Conservation (phyloP, 92 coral and sea anemone genomes). For the Siderastrea siderea region DNA sequence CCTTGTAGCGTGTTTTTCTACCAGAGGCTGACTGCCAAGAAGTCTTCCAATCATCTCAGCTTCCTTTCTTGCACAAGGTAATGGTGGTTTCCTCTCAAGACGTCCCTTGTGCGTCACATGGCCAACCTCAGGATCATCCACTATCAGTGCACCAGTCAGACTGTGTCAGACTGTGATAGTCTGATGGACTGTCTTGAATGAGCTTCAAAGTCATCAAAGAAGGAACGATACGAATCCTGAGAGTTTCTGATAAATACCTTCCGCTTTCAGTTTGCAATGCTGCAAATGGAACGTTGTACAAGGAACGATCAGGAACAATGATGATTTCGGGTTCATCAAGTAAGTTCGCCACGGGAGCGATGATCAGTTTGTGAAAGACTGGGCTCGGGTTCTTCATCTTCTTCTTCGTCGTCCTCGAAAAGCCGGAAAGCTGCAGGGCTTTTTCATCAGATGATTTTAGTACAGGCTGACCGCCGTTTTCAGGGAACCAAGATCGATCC, state of each 20-base stretch:
- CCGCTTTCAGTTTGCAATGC: constrained; percentile 13
- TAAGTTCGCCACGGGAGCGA: neutral
- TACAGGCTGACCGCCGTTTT: neutral
- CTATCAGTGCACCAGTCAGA: constrained; percentile 36
- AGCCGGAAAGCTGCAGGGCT: neutral
- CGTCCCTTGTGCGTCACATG: neutral
- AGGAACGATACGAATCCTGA: constrained; percentile 15
- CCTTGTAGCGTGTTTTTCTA: constrained; percentile 42
- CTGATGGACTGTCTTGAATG: constrained; percentile 17
- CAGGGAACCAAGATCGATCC: constrained; percentile 8
- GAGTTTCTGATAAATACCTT: neutral
- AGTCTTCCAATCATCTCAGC: constrained; percentile 39
- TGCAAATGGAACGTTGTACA: constrained; percentile 25
- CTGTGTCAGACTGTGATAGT: constrained; percentile 10
- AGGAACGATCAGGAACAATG: too few relatives aligned
- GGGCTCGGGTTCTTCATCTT: neutral
- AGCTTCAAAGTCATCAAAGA: constrained; percentile 30
- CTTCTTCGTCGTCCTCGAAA: neutral
- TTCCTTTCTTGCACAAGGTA: constrained; percentile 28
- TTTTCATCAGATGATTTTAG: neutral
- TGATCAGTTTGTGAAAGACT: neutral
- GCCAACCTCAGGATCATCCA: constrained; percentile 2
- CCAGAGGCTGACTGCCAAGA: constrained; percentile 20
- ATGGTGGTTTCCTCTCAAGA: neutral
- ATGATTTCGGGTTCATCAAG: neutral